These are phyloP conservation scores for Epizoanthus fatuus DNA, from an alignment of 92 coral and sea anemone species.

Conservation along the genomic window DNA sequence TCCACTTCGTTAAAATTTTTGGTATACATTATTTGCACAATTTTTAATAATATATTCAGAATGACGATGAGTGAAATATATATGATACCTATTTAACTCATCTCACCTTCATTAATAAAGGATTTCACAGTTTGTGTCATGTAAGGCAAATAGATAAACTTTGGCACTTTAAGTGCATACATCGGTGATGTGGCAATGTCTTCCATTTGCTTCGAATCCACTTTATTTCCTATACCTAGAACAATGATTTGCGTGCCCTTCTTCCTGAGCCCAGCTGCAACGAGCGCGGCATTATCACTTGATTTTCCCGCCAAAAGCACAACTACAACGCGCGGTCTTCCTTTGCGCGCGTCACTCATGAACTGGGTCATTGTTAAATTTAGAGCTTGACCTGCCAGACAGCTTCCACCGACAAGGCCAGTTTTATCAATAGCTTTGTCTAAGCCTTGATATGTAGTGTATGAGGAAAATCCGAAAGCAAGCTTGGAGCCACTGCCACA, in stretches of 20 bases:
- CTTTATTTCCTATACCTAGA: conserved; percentile 62
- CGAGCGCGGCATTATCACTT: conserved; percentile 37
- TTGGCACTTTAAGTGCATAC: conserved; percentile 65
- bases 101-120: conserved; percentile 61
- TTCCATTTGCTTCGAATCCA: conserved; percentile 60
- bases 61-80: no score
- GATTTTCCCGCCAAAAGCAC: conserved; percentile 71
- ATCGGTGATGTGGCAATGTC: conserved; percentile 63
- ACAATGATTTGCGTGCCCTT: conserved; percentile 57
- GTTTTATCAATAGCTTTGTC: conserved; percentile 31
- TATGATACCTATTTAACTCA: no score
- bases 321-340: conserved; percentile 51
- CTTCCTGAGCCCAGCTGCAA: conserved; percentile 49
- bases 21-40: no score
- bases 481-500: conserved; percentile 50
- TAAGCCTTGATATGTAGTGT: conserved; percentile 13
- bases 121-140: conserved; percentile 58
- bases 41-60: no score
- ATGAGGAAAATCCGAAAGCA: conserved; percentile 30
- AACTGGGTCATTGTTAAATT: conserved; percentile 30
- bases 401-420: conserved; percentile 17
- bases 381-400: conserved; percentile 46
- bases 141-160: conserved; percentile 53
- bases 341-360: conserved; percentile 17
- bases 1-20: no score